Percentiles rank a stretch among this genome's conserved stretches.
Conservation (phyloP, 2,888 invertebrate species). For the Drosophila sordidula region DNA sequence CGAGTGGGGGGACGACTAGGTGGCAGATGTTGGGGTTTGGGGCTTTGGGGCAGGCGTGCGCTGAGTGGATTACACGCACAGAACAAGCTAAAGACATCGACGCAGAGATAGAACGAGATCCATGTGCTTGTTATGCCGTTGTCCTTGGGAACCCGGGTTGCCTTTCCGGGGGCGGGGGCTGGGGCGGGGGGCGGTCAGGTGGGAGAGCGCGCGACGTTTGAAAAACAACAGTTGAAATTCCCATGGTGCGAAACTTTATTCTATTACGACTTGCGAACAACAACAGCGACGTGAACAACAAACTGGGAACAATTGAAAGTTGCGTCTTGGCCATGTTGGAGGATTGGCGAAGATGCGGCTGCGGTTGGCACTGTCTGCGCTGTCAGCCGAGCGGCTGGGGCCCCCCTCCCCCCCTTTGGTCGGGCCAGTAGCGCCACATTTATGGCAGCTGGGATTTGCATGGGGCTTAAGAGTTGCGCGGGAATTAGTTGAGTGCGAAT, state of each 20-base stretch:
- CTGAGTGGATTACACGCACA: slow-evolving; percentile 70
- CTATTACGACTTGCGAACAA: slow-evolving; percentile 68
- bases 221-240: slow-evolving; percentile 79
- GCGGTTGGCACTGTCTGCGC: slow-evolving; percentile 46
- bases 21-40: neutral
- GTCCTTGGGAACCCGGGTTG: slow-evolving; percentile 25
- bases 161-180: too few species aligned
- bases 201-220: slow-evolving; percentile 41
- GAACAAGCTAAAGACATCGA: slow-evolving; percentile 60
- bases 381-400: slow-evolving; percentile 22
- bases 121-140: slow-evolving; percentile 63
- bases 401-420: neutral
- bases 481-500: slow-evolving; percentile 60
- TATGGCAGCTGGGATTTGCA: slow-evolving; percentile 71
- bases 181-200: slow-evolving; percentile 47
- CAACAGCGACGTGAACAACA: slow-evolving; percentile 6
- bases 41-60: slow-evolving; percentile 2
- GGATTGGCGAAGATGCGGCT: slow-evolving; percentile 28
- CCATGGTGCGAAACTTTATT: slow-evolving; percentile 79
- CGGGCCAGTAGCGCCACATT: slow-evolving; percentile 49
- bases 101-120: slow-evolving; percentile 48
- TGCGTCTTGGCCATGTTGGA: slow-evolving; percentile 32
- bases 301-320: slow-evolving; percentile 69
- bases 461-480: slow-evolving; percentile 52
- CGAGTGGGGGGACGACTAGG: neutral